Conservation (phyloP, 2,888 invertebrate genomes). For the Lingula anatina region DNA sequence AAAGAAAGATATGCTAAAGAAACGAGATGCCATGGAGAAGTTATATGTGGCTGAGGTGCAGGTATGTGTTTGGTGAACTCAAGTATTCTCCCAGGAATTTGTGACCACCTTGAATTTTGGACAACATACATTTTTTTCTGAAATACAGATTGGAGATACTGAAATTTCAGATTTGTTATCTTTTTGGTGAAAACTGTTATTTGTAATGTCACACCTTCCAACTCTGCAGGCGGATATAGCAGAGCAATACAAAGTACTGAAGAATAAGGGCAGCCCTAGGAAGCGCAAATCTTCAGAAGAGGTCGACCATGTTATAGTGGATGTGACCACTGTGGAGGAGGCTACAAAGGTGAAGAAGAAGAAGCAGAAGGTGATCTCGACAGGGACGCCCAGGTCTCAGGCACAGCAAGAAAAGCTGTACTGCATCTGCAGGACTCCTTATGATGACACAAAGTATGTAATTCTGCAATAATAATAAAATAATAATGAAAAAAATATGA, state of each 20-base stretch:
- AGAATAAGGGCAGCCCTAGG: no score
- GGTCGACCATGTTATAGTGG: no score
- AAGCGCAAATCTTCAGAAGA: no score
- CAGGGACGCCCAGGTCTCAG: conserved; percentile 21
- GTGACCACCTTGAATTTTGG: no score
- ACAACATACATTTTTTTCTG: no score
- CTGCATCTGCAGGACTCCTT: conserved; percentile 88
- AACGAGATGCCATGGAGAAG: conserved; percentile 68
- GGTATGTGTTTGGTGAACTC: conserved; percentile 37
- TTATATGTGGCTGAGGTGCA: conserved; percentile 80
- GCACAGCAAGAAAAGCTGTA: conserved; percentile 58
- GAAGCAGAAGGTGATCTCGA: conserved; percentile 42
- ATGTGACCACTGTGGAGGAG: no score
- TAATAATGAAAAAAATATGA: background rate
- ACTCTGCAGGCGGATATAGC: no score
- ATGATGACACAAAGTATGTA: conserved; percentile 85
- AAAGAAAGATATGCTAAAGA: conserved; percentile 88
- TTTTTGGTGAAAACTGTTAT: background rate
- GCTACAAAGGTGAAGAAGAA: no score
- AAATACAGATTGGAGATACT: conserved; percentile 3
- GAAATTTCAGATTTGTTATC: conserved; percentile 5
- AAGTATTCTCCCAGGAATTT: no score
- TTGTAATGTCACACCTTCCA: no score
- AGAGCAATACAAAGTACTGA: no score
- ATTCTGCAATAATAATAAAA: no score